Evolutionary conservation across 2,888 invertebrate genomes (phyloP).

Genomic region (Pyrgus malvae): DNA sequence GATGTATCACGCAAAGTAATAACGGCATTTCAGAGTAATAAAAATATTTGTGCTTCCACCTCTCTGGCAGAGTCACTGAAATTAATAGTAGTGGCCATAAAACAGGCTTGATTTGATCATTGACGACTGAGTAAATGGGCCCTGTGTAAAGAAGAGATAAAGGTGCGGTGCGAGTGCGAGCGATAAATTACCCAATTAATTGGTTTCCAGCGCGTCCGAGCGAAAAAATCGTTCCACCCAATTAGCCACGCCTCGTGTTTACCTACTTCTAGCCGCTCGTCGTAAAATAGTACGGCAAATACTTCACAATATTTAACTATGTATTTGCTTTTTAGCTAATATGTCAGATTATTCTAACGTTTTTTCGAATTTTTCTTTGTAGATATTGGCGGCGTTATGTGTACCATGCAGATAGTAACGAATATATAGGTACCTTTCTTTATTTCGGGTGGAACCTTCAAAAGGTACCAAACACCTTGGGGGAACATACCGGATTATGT

Average conservation of each 20-base stretch:
- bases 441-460: too few species aligned
- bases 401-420: too few species aligned
- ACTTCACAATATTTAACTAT: too few species aligned
- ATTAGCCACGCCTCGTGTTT: conserved; percentile 6
- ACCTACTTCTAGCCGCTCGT: not conserved
- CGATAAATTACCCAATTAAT: conserved; percentile 20
- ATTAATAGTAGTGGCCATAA: not conserved
- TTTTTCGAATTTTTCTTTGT: too few species aligned
- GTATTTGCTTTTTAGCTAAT: too few species aligned
- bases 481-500: too few species aligned
- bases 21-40: not conserved
- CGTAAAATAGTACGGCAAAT: not conserved
- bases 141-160: conserved; percentile 3
- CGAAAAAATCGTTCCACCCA: conserved; percentile 16
- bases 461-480: too few species aligned
- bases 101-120: conserved; percentile 6
- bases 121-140: conserved; percentile 9
- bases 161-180: conserved; percentile 10
- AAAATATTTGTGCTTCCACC: not conserved
- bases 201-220: conserved; percentile 5
- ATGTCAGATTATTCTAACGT: too few species aligned
- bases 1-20: not conserved
- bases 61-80: not conserved
- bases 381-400: too few species aligned
- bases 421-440: too few species aligned